Conservation (phyloP, 2,888 invertebrate species). For the Lapara coniferarum region DNA sequence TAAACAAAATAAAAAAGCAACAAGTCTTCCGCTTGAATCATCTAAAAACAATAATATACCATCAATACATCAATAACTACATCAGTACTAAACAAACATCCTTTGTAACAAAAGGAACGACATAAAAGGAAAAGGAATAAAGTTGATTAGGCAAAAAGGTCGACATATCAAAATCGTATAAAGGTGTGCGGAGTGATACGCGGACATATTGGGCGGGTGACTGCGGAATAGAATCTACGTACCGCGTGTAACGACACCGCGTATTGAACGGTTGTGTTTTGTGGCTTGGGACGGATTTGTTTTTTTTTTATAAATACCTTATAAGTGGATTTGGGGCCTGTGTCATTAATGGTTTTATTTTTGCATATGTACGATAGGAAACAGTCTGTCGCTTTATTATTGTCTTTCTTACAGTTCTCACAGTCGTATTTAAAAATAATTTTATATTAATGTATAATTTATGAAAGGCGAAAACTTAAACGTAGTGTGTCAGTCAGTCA, state of each 20-base stretch:
- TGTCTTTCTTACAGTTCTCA: no score
- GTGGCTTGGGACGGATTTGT: neutral
- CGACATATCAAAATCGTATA: constrained; percentile 24
- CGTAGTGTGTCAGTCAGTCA: no score
- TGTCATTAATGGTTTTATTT: no score
- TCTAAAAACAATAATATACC: neutral
- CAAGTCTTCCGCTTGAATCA: neutral
- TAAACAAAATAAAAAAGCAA: no score
- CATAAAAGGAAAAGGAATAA: constrained; percentile 3
- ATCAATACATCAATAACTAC: neutral
- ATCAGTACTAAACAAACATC: neutral
- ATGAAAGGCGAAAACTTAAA: no score
- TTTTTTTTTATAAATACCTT: neutral
- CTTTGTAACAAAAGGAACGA: neutral
- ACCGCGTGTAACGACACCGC: constrained; percentile 21
- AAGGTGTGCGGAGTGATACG: constrained; percentile 9
- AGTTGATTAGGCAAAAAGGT: constrained; percentile 18
- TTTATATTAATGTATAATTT: no score
- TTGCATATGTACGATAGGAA: no score
- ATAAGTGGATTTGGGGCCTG: no score
- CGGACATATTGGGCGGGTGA: constrained; percentile 3
- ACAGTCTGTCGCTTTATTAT: no score
- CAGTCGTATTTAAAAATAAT: no score
- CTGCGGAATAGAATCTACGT: constrained; percentile 21
- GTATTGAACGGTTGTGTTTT: constrained; percentile 25